Base-by-base conservation (phyloP, 1,140 invertebrate species). In the Akabosia matsudoensis region DNA sequence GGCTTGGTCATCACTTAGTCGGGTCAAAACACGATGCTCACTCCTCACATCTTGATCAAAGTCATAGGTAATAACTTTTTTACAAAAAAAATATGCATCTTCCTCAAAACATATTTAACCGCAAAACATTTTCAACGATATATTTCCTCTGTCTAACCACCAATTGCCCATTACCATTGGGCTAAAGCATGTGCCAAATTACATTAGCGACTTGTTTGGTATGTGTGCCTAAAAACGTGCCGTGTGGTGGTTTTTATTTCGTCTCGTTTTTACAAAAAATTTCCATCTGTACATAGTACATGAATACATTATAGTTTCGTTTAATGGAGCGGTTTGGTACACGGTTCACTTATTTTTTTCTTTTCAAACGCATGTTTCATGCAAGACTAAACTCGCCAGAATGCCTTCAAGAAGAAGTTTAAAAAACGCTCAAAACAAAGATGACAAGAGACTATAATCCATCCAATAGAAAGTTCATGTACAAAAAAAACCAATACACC, bases 1-100 rank as follows among this genome's bases (percentile, higher is more conserved):
- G 75, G 26, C 51, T 79, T 70, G 74, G 73, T 72, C 80, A 81
- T 45, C 78, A 79, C 71, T 77, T 81, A 74, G 76, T 73, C 70
- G 76, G 76, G 16, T 78, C 78, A 22, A 81, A 81, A 64, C 80
- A 81, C 73, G 80, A 81, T 77, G 72, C 78, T 76, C 80, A 79
- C 75, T 73, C 77, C 70, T 78, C 78, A 22, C 80, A 79, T 76
- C 77, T 73, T 73, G 75, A 79, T 72, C 80, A 79, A 64, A 81
- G 79, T 79, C 80, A 81, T 73, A 81, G 78, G 79, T 79, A 75
- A 30, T 70, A 30, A 26, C 33, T 70, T 31, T 30, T 30, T 2
- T 1, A 30, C 3, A 7, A 67, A 56, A 56, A 56, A 56, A 45
- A 45, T n/a, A n/a, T n/a, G n/a, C n/a, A n/a, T n/a, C n/a, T n/a